Conservation (phyloP, 2,797 vertebrate genomes). For the Acanthis flammea region DNA sequence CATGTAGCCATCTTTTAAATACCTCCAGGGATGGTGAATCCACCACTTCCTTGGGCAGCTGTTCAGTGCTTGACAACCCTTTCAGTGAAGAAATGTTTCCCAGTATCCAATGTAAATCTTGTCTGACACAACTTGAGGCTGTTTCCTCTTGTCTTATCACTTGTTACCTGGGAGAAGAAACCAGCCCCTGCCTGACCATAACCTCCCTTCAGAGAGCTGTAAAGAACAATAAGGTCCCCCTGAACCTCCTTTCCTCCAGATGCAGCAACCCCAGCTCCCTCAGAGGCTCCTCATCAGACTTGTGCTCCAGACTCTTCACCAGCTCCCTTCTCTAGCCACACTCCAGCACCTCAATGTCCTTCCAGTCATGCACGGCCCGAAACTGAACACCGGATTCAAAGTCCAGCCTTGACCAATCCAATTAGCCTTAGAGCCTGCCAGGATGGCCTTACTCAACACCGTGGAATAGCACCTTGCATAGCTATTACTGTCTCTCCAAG, state of each 20-base stretch:
- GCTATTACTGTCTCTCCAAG: background rate
- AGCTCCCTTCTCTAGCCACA: background rate
- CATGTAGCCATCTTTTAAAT: background rate
- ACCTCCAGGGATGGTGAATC: background rate
- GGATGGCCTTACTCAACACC: constrained; percentile 18
- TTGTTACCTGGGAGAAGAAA: background rate
- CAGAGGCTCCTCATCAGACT: background rate
- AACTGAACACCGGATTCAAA: background rate
- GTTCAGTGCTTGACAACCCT: background rate
- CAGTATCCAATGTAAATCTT: background rate
- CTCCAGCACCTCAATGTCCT: background rate
- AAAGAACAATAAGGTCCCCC: background rate
- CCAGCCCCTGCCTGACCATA: background rate
- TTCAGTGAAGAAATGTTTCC: background rate
- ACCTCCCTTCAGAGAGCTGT: background rate
- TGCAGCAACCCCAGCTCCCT: background rate
- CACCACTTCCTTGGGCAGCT: background rate
- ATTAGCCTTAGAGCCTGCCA: background rate
- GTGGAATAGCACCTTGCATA: background rate
- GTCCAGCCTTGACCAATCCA: background rate
- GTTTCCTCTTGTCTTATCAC: background rate
- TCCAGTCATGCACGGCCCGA: background rate
- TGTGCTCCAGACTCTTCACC: background rate
- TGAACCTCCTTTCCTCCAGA: background rate
- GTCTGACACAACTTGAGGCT: background rate